Evolutionary conservation across 2,888 invertebrate genomes (phyloP), one percentile per base, ranked within the genome.

Genomic region (Parelbella ahira): DNA sequence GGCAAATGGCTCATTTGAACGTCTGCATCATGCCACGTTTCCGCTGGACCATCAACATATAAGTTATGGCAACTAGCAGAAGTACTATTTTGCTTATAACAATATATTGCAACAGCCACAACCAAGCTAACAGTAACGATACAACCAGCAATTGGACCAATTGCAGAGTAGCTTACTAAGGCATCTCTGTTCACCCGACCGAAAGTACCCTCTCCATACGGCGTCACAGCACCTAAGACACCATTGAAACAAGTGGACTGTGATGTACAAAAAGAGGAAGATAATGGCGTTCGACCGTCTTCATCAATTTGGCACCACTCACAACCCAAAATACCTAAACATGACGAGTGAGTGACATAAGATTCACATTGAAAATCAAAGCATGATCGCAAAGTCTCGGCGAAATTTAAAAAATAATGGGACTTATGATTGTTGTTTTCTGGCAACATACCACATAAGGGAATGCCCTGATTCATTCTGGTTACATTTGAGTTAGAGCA

Each of bases 251-350:
- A 97, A 2, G 92, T 89, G 1, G 92, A 90, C 62, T 95, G 93
- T 1, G 93, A 90, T 1, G 94, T 92, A 68, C 97, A 97, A 69
- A 93, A 95, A 0, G 96, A 93, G 3, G 89, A 76, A 1, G 89
- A 73, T 8, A 96, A 88, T 3, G 88, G 80, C 11, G 92, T 91
- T 47, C 89, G 89, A 1, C 93, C 94, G 62, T 96, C 94, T 3
- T 91, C 86, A 62, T 95, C 94, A 43, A 93, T 82, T 60, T 93
- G 92, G 68, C 97, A 97, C 97, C 97, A 97, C 68, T 97, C 96
- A 75, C 97, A 97, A 42, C 96, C 96, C 56, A 95, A 88, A 12
- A 96, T 89, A 0, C 93, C 93, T 33, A 92, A 71, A 62, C 94
- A 94, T 33, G 91, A 90, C 1, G 88, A 87, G 58, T 92, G 91